phyloP scores from a whole-genome alignment of 2,888 invertebrate species.

The Caenorhabditis afra region DNA sequence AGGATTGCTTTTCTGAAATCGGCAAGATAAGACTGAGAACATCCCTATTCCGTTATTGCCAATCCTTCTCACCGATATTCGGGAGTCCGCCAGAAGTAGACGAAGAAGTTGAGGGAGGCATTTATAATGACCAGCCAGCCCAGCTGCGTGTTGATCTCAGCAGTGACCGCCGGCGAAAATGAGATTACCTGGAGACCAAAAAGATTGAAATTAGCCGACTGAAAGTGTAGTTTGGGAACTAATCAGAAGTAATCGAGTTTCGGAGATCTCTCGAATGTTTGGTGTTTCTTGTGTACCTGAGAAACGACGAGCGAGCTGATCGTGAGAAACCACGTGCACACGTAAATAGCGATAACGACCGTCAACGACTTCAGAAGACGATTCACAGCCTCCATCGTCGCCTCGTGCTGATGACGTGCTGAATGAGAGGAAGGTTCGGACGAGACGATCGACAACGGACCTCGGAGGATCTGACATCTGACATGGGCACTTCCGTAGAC shows the following conservation, averaged over 20 bases:
- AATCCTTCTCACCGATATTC: slow-evolving; percentile 61
- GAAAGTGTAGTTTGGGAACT: not conserved
- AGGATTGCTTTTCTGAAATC: slow-evolving; percentile 35
- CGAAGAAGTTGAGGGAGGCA: slow-evolving; percentile 64
- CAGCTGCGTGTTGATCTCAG: slow-evolving; percentile 65
- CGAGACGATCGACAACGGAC: slow-evolving; percentile 8
- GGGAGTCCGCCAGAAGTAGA: slow-evolving; percentile 65
- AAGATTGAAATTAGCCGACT: too few relatives aligned
- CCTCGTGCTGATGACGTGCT: slow-evolving; percentile 49
- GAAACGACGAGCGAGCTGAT: slow-evolving; percentile 61
- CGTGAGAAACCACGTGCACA: slow-evolving; percentile 69
- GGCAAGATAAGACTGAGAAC: too few relatives aligned
- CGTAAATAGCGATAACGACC: slow-evolving; percentile 63
- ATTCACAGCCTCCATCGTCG: slow-evolving; percentile 51
- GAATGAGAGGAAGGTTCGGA: not conserved
- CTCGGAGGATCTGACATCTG: slow-evolving; percentile 56
- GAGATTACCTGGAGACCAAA: slow-evolving; percentile 41
- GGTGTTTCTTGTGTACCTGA: slow-evolving; percentile 48
- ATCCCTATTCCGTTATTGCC: too few relatives aligned
- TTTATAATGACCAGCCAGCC: slow-evolving; percentile 70
- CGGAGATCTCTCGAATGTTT: not conserved
- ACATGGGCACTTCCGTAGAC: slow-evolving; percentile 64
- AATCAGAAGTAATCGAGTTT: not conserved
- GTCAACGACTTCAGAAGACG: slow-evolving; percentile 65
- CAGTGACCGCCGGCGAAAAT: slow-evolving; percentile 39